These are phyloP conservation scores for Leuctra nigra DNA, from an alignment of 2,888 invertebrate species.

Conservation along the genomic window DNA sequence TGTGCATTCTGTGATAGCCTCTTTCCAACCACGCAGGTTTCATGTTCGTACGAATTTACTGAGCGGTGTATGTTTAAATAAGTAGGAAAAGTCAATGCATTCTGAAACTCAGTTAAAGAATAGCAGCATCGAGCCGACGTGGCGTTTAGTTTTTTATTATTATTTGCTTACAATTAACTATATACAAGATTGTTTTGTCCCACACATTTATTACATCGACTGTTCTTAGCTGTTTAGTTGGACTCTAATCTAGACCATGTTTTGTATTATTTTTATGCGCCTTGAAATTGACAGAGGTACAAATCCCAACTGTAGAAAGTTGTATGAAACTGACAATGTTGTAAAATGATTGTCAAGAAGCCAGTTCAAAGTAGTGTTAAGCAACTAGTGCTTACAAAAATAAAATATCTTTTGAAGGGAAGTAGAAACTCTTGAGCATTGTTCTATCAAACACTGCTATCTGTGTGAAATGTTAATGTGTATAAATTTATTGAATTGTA, in stretches of 20 bases:
- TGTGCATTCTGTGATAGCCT: conserved; percentile 32
- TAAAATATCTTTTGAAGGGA: conserved; percentile 10
- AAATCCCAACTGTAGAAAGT: not conserved
- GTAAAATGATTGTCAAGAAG: conserved; percentile 5
- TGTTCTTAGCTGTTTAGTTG: not conserved
- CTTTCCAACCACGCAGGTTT: conserved; percentile 27
- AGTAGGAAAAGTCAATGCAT: conserved; percentile 15
- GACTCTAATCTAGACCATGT: not conserved
- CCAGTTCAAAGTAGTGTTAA: not conserved
- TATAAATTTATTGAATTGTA: conserved; percentile 24
- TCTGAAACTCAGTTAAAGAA: conserved; percentile 3
- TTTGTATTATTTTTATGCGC: conserved; percentile 19
- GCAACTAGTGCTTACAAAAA: not conserved
- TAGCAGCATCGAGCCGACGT: conserved; percentile 4
- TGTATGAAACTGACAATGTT: conserved; percentile 8
- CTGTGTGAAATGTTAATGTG: conserved; percentile 14
- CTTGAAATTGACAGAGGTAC: conserved; percentile 12
- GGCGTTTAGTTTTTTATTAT: conserved; percentile 5
- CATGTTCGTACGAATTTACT: conserved; percentile 24
- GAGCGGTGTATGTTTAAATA: conserved; percentile 22
- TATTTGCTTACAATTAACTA: conserved; percentile 11
- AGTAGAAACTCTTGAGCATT: not conserved
- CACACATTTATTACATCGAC: not conserved
- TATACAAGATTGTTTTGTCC: conserved; percentile 9
- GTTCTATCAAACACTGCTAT: not conserved